phyloP scores from a whole-genome alignment of 2,888 invertebrate genomes.

The Pheosia tremula region DNA sequence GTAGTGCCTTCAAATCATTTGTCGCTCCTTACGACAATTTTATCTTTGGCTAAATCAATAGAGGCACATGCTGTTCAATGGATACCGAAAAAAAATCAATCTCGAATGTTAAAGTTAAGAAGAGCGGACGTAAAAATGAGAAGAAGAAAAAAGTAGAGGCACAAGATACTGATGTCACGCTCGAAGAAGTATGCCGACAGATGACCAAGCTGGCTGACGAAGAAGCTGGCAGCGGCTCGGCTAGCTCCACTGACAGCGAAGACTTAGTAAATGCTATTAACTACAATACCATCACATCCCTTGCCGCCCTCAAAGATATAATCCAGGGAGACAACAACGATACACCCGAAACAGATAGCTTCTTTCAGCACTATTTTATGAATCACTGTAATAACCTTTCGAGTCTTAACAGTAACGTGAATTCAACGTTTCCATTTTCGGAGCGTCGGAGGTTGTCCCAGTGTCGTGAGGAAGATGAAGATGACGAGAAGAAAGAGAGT shows the following conservation, averaged over 20 bases:
- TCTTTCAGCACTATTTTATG: slow-evolving; percentile 89
- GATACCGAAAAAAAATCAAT: slow-evolving; percentile 63
- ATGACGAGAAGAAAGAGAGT: slow-evolving; percentile 82
- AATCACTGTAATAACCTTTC: slow-evolving; percentile 89
- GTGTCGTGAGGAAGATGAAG: slow-evolving; percentile 93
- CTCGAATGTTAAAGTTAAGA: slow-evolving; percentile 58
- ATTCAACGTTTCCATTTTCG: slow-evolving; percentile 78
- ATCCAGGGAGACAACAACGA: slow-evolving; percentile 85
- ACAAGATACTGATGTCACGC: slow-evolving; percentile 40
- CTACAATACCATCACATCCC: slow-evolving; percentile 88
- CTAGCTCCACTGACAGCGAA: slow-evolving; percentile 86
- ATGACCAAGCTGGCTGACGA: slow-evolving; percentile 50
- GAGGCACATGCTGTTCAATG: slow-evolving; percentile 72
- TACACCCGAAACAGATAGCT: slow-evolving; percentile 84
- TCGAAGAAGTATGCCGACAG: slow-evolving; percentile 52
- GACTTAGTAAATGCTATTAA: slow-evolving; percentile 87
- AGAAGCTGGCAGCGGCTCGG: slow-evolving; percentile 51
- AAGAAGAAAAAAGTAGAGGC: slow-evolving; percentile 69
- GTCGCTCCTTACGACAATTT: slow-evolving; percentile 43
- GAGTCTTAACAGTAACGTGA: slow-evolving; percentile 78
- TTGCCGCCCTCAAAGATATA: slow-evolving; percentile 88
- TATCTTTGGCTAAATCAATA: slow-evolving; percentile 42
- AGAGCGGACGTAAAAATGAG: slow-evolving; percentile 68
- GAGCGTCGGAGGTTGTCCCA: slow-evolving; percentile 90
- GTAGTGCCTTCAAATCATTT: slow-evolving; percentile 50